Conservation (phyloP, 2,113 vertebrate species). For the cat (Felis catus) region DNA sequence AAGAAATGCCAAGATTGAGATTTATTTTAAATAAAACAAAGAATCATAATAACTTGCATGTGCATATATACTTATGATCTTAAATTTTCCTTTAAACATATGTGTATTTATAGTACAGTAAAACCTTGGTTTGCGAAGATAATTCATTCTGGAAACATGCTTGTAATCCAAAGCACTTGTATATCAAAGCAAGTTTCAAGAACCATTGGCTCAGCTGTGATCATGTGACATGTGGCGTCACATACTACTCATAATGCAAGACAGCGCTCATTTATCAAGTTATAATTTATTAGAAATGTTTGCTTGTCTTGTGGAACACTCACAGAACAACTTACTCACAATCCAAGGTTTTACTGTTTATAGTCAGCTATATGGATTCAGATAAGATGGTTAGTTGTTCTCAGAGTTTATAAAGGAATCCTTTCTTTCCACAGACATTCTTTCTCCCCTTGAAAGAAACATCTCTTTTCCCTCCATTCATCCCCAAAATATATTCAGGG, state of each 20-base stretch:
- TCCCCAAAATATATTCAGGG: not conserved
- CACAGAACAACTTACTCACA: no score
- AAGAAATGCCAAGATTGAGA: no score
- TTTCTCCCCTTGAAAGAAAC: not conserved
- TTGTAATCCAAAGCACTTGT: no score
- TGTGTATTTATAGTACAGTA: not conserved
- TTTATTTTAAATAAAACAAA: not conserved
- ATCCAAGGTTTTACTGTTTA: not conserved
- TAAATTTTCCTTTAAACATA: not conserved
- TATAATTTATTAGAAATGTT: no score
- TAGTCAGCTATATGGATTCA: not conserved
- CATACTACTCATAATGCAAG: no score
- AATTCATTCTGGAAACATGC: no score
- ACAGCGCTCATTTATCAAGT: no score
- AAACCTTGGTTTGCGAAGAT: no score
- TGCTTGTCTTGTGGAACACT: no score
- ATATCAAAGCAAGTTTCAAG: no score
- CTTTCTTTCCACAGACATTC: not conserved
- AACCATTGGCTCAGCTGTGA: no score
- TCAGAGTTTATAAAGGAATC: not conserved
- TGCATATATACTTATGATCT: not conserved
- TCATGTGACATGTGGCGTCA: no score
- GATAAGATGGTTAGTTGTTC: not conserved
- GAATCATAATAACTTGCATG: not conserved
- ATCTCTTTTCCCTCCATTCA: not conserved